These are phyloP conservation scores for Actinernus sp. DNA, from an alignment of 92 coral and sea anemone species.

Conservation along the genomic window DNA sequence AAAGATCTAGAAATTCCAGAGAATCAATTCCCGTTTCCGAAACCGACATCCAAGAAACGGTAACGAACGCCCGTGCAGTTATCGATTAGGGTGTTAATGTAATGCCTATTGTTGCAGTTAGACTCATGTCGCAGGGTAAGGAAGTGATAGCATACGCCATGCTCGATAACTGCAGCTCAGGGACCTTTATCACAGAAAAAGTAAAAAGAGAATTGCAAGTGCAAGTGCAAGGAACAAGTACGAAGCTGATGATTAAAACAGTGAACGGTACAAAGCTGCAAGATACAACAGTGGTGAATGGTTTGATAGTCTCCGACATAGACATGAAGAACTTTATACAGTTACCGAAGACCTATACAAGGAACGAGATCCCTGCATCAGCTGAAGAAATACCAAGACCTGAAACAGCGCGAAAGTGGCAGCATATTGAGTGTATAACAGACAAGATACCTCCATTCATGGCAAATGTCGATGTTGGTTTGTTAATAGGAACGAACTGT, in stretches of 20 bases:
- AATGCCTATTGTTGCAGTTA: constrained; percentile 59
- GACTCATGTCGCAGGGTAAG: constrained; percentile 10
- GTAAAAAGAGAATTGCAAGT: constrained; percentile 1
- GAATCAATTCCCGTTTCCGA: no score
- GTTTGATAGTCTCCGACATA: constrained; percentile 36
- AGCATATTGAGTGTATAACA: constrained; percentile 20
- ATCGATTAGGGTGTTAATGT: no score
- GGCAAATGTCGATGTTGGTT: constrained; percentile 13
- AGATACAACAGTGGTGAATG: constrained; percentile 35
- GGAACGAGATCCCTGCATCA: constrained; percentile 11
- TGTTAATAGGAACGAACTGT: constrained; percentile 34
- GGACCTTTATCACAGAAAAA: constrained; percentile 50
- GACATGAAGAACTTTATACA: no score
- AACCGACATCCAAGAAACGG: no score
- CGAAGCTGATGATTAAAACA: constrained; percentile 20
- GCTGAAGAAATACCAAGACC: constrained; percentile 13
- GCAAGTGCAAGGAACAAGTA: constrained; percentile 18
- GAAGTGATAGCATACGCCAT: constrained; percentile 35
- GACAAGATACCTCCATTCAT: constrained; percentile 24
- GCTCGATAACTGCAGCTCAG: constrained; percentile 56
- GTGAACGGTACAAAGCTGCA: constrained; percentile 24
- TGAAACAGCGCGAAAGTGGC: constrained; percentile 20
- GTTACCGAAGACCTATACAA: constrained; percentile 27
- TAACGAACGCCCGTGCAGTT: no score
- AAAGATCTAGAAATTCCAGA: no score